Evolutionary conservation across 1,140 invertebrate species (phyloP).

Genomic region (Drosophila mojavensis): DNA sequence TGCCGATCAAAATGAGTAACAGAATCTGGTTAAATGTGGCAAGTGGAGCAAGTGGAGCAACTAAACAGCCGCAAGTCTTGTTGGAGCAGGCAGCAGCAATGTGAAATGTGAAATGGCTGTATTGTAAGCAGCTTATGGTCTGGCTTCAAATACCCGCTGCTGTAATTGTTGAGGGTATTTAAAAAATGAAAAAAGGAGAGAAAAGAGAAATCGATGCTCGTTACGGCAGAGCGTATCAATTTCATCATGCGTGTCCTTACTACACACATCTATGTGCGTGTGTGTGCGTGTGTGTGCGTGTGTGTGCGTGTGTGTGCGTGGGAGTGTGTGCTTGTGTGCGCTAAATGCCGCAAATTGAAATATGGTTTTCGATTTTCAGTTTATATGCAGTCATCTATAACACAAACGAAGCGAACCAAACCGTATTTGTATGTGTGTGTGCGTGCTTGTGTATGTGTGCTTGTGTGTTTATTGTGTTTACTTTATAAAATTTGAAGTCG

Average conservation of each 20-base stretch:
- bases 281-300: constrained; percentile 7
- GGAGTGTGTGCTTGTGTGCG: constrained; percentile 53
- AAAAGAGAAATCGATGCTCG: constrained; percentile 39
- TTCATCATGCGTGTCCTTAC: constrained; percentile 76
- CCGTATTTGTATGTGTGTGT: constrained; percentile 20
- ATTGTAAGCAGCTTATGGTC: background rate
- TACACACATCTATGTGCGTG: background rate
- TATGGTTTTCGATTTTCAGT: constrained; percentile 82
- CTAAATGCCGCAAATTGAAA: constrained; percentile 82
- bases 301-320: constrained; percentile 1
- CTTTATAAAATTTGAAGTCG: constrained; percentile 78
- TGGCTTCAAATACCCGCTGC: background rate
- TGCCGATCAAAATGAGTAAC: background rate
- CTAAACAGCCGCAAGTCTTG: no score
- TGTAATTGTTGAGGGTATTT: constrained; percentile 4
- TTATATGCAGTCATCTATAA: constrained; percentile 82
- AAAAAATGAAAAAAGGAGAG: constrained; percentile 2
- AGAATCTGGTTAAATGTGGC: background rate
- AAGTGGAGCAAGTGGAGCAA: background rate
- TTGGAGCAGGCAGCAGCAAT: background rate
- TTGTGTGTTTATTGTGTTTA: constrained; percentile 62
- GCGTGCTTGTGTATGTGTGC: constrained; percentile 24
- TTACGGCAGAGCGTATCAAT: constrained; percentile 77
- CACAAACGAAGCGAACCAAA: constrained; percentile 56
- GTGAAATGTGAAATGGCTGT: background rate